Evolutionary conservation across 2,113 vertebrate genomes (phyloP).

Genomic region (Chaenocephalus aceratus): DNA sequence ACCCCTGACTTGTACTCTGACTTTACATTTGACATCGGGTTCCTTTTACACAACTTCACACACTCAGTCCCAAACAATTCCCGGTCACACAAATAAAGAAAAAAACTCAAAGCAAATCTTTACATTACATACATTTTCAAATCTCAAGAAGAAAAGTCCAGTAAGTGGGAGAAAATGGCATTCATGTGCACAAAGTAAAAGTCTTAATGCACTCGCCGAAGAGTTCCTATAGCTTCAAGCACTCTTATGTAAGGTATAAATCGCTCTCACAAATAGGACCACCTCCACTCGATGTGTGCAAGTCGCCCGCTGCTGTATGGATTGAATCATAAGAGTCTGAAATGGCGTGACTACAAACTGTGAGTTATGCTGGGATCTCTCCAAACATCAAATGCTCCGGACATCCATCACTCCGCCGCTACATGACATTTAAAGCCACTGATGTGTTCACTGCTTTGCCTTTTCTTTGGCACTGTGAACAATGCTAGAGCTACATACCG

Average conservation of each 20-base stretch:
- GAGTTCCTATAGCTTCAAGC: conserved; percentile 7
- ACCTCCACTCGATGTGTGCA: conserved; percentile 4
- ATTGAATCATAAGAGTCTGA: conserved; percentile 52
- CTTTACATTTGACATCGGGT: background rate
- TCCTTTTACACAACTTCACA: conserved; percentile 2
- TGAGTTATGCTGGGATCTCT: conserved; percentile 48
- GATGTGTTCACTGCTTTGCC: conserved; percentile 45
- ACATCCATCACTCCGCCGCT: conserved; percentile 56
- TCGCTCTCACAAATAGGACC: conserved; percentile 29
- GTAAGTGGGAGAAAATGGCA: background rate
- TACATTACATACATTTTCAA: too few relatives aligned
- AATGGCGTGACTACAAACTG: conserved; percentile 56
- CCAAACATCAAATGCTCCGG: conserved; percentile 55
- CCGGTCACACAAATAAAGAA: background rate
- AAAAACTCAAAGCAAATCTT: background rate
- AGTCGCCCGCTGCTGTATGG: conserved; percentile 26
- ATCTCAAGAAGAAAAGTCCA: background rate
- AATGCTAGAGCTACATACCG: conserved; percentile 3
- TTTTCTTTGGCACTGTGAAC: conserved; percentile 32
- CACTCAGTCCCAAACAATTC: conserved; percentile 1
- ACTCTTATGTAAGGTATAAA: conserved; percentile 26
- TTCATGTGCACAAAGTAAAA: conserved; percentile 33
- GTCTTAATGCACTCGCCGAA: conserved; percentile 11
- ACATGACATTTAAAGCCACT: conserved; percentile 58
- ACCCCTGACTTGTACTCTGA: background rate